Base-by-base conservation (phyloP, 2,888 invertebrate genomes). In the Lumbricus terrestris region DNA sequence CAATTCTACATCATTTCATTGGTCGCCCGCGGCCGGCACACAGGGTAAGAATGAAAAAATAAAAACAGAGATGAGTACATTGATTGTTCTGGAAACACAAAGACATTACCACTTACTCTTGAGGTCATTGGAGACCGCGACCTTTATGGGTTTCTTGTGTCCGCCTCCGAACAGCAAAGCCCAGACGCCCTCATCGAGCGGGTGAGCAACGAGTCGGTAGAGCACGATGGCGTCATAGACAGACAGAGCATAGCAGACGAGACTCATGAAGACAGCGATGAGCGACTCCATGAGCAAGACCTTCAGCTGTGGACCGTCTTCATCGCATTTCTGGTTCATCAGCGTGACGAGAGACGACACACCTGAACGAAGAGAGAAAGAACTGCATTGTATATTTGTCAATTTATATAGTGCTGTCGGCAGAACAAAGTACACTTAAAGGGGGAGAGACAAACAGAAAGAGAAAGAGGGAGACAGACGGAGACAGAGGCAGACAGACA, bases 151-250 rank as follows among this genome's bases (percentile, higher is more conserved):
- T 89, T 92, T 91, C 95, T 96, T 96, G 88, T 96, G 94, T n/a
- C 95, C 93, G 93, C 96, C 94, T 94, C 96, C 94, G 93, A 94
- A 95, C 91, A 95, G 92, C 29, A 93, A 93, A 11, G 94, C 93
- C 95, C 99, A 99, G 34, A 97, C 97, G 88, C 96, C 96, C 38
- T 96, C 96, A 91, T 96, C 96, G 91, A 98, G 97, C 90, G 96
- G 96, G 94, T 98, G 98, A 0, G 98, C 98, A 4, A 97, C 96
- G 18, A 99, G 96, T 82, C 95, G 93, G 93, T 95, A 96, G 91
- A 99, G 96, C 93, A 99, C 97, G 91, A 98, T 97, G 91, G 98
- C 97, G 95, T 99, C 99, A 93, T 98, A 97, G 5, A 98, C 97
- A 33, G 98, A 97, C 90, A 99, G 95, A 6, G 98, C 98, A 95